Evolutionary conservation across 2,888 invertebrate genomes (phyloP).

Genomic region (Drosophila sordidula): DNA sequence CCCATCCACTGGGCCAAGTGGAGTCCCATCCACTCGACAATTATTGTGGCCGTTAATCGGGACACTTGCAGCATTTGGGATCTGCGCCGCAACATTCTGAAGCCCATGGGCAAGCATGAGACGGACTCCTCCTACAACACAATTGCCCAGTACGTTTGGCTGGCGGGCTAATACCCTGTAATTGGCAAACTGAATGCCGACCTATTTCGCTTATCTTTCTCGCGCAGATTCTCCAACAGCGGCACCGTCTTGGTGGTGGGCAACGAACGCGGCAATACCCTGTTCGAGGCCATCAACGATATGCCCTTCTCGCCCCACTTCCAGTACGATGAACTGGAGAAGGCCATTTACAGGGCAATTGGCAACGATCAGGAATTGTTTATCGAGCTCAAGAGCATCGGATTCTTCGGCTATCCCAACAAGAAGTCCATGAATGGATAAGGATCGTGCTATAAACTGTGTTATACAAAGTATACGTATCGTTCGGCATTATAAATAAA

Average conservation of each 20-base stretch:
- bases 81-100: slow-evolving; percentile 89
- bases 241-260: slow-evolving; percentile 90
- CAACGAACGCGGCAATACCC: slow-evolving; percentile 89
- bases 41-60: slow-evolving; percentile 89
- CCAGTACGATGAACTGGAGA: slow-evolving; percentile 88
- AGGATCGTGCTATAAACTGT: neutral
- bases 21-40: slow-evolving; percentile 91
- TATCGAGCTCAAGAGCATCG: slow-evolving; percentile 87
- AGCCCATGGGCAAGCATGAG: slow-evolving; percentile 85
- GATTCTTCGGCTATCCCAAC: slow-evolving; percentile 81
- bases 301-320: slow-evolving; percentile 91
- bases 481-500: too few relatives aligned
- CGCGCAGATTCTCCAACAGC: slow-evolving; percentile 87
- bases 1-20: slow-evolving; percentile 88
- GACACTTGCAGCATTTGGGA: slow-evolving; percentile 92
- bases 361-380: slow-evolving; percentile 88
- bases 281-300: slow-evolving; percentile 89
- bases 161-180: slow-evolving; percentile 50
- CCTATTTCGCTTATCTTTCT: too few relatives aligned
- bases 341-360: slow-evolving; percentile 88
- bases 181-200: neutral
- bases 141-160: slow-evolving; percentile 58
- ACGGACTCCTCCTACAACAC: slow-evolving; percentile 77
- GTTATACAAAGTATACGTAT: neutral
- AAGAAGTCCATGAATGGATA: slow-evolving; percentile 28